Percentiles rank a stretch among this genome's conserved stretches.
phyloP scores from a whole-genome alignment of 2,888 invertebrate species.

The Euclidia mi region DNA sequence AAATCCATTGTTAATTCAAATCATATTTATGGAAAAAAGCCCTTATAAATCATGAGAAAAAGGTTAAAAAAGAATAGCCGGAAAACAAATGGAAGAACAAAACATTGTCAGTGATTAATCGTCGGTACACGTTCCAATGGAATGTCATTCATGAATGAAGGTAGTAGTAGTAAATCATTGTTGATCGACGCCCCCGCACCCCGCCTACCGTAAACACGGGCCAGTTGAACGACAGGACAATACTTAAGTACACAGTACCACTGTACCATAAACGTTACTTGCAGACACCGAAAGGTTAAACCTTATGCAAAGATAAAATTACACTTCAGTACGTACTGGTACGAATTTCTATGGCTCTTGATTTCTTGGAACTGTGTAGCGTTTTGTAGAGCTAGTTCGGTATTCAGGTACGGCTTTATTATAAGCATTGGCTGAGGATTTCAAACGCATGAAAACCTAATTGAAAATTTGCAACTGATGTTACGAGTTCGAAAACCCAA shows the following conservation, averaged over 20 bases:
- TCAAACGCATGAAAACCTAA: too few relatives aligned
- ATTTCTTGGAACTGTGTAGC: too few relatives aligned
- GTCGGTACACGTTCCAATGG: constrained; percentile 50
- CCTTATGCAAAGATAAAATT: not conserved
- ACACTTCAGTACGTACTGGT: too few relatives aligned
- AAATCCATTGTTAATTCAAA: too few relatives aligned
- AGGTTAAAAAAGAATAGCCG: constrained; percentile 22
- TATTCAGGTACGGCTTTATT: too few relatives aligned
- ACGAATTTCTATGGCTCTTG: too few relatives aligned
- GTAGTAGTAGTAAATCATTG: constrained; percentile 71
- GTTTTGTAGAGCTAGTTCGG: too few relatives aligned
- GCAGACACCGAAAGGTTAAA: not conserved
- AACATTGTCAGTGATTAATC: constrained; percentile 74
- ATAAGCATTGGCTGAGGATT: too few relatives aligned
- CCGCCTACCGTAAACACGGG: constrained; percentile 26
- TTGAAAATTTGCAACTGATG: too few relatives aligned
- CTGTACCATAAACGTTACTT: constrained; percentile 6
- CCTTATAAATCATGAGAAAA: too few relatives aligned
- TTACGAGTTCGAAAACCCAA: too few relatives aligned
- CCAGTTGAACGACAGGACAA: constrained; percentile 16
- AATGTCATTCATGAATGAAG: constrained; percentile 70
- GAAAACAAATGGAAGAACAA: constrained; percentile 62
- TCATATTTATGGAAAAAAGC: too few relatives aligned
- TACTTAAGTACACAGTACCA: constrained; percentile 3
- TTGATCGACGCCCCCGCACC: constrained; percentile 49